These are phyloP conservation scores for Antedon mediterranea DNA, from an alignment of 53 echinoderm and acorn worm species.

Conservation along the genomic window DNA sequence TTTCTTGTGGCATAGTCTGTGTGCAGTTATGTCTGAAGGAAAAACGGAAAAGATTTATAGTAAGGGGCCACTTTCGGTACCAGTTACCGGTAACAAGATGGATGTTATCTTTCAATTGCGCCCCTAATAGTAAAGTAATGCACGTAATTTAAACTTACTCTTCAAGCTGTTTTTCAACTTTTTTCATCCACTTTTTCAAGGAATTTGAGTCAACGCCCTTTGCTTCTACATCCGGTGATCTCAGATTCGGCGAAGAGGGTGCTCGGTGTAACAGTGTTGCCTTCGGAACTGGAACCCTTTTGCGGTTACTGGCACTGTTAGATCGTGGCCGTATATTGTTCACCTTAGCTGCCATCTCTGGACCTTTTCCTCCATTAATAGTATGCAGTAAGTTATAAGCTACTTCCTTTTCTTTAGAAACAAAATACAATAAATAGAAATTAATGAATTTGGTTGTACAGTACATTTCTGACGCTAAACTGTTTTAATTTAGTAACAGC, in stretches of 20 bases:
- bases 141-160: constrained; percentile 23
- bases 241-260: background rate
- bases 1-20: background rate
- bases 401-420: constrained; percentile 86
- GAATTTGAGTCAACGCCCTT: background rate
- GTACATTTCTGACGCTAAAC: no score
- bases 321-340: background rate
- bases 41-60: no score
- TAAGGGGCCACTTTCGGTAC: no score
- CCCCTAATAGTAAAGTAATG: no score
- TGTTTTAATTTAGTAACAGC: no score
- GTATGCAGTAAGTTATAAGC: constrained; percentile 65
- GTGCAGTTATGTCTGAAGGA: background rate
- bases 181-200: constrained; percentile 61
- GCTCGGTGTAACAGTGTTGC: background rate
- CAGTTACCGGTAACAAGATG: no score
- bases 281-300: background rate
- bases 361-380: constrained; percentile 27
- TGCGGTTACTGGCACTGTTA: background rate
- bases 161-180: constrained; percentile 41
- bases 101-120: no score
- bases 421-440: no score
- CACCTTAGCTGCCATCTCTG: background rate
- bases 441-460: no score
- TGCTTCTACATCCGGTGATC: background rate